Evolutionary conservation across 2,888 invertebrate species (phyloP).

Genomic region (Microplitis manilae): DNA sequence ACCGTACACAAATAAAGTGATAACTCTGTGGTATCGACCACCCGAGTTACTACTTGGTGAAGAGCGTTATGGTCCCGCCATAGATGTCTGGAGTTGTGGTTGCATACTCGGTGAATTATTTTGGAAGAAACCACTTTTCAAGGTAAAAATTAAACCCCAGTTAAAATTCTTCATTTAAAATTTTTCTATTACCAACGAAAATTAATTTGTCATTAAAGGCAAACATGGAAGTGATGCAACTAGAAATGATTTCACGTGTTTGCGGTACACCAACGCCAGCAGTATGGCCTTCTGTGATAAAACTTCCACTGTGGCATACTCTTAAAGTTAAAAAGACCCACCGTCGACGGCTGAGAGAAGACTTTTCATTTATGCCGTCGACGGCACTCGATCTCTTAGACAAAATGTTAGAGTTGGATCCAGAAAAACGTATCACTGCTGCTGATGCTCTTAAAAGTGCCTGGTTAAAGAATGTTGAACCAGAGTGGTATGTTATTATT

Average conservation of each 20-base stretch:
- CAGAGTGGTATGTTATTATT: conserved; percentile 79
- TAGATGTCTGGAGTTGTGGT: conserved; percentile 99
- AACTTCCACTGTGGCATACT: conserved; percentile 92
- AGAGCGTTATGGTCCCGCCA: conserved; percentile 96
- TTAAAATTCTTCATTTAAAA: conserved; percentile 7
- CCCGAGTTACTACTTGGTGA: conserved; percentile 97
- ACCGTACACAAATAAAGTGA: conserved; percentile 98
- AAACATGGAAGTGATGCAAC: conserved; percentile 91
- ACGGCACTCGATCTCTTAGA: conserved; percentile 93
- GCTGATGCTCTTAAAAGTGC: conserved; percentile 92
- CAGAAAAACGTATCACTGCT: conserved; percentile 92
- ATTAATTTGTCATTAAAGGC: conserved; percentile 75
- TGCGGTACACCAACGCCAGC: conserved; percentile 98
- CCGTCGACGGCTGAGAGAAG: conserved; percentile 90
- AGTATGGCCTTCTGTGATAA: conserved; percentile 96
- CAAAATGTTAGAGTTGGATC: conserved; percentile 96
- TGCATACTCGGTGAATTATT: conserved; percentile 99
- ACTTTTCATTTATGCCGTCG: conserved; percentile 92
- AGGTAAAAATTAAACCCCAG: conserved; percentile 74
- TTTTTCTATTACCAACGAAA: too few relatives aligned
- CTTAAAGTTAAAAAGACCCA: conserved; percentile 93
- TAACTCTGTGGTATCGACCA: conserved; percentile 99
- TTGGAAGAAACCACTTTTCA: conserved; percentile 94
- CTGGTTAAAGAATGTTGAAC: conserved; percentile 93
- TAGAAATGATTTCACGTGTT: conserved; percentile 93